Percentiles rank a stretch among this genome's conserved stretches.
Evolutionary conservation across 2,888 invertebrate species (phyloP).

Genomic region (Pseudeuparius sepicola): DNA sequence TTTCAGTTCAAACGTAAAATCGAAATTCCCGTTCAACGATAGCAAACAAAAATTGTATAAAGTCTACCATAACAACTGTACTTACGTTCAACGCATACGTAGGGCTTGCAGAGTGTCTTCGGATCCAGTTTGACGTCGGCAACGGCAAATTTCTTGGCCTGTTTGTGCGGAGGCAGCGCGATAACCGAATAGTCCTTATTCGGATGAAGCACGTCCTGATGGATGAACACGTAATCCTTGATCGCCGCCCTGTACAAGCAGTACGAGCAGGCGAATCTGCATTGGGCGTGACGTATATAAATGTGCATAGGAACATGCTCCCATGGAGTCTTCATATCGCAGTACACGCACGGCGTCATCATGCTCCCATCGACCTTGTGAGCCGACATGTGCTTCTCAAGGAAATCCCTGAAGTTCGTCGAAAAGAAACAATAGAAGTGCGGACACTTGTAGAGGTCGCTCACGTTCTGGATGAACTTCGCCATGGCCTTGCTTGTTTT

Average conservation of each 20-base stretch:
- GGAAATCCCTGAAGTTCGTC: conserved; percentile 34
- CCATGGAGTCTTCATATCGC: conserved; percentile 40
- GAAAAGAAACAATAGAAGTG: conserved; percentile 41
- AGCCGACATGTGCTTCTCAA: conserved; percentile 38
- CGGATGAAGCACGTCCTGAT: conserved; percentile 39
- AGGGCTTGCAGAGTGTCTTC: conserved; percentile 26
- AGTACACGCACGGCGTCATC: conserved; percentile 43
- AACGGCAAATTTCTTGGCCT: conserved; percentile 23
- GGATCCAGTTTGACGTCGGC: conserved; percentile 23
- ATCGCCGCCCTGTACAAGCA: conserved; percentile 59
- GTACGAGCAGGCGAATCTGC: conserved; percentile 51
- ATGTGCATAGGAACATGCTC: conserved; percentile 43
- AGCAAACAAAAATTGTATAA: too few species aligned
- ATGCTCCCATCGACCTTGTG: conserved; percentile 30
- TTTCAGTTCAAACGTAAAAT: too few species aligned
- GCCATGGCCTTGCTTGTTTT: conserved; percentile 35
- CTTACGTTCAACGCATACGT: conserved; percentile 22
- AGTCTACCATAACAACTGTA: too few species aligned
- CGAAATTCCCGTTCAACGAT: too few species aligned
- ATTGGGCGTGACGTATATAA: conserved; percentile 49
- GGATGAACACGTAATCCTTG: conserved; percentile 50
- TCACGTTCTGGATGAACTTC: conserved; percentile 26
- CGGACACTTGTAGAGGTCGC: conserved; percentile 48
- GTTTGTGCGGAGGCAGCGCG: conserved; percentile 24
- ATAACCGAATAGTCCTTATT: conserved; percentile 22